Evolutionary conservation across 2,113 vertebrate genomes (phyloP).

Genomic region (Pelusios castaneus): DNA sequence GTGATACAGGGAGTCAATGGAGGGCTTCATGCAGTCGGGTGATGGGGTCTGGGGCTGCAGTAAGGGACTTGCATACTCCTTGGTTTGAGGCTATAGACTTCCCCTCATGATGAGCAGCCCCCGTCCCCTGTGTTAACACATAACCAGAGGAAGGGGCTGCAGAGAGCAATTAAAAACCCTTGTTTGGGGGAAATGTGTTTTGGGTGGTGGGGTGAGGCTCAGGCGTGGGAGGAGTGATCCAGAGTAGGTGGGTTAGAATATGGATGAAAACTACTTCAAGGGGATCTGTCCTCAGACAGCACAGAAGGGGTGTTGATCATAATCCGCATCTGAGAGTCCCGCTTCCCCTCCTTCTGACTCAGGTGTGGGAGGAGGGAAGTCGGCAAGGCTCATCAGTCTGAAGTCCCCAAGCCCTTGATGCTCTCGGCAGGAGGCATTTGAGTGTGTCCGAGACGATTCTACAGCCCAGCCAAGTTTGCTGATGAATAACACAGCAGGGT

Average conservation of each 20-base stretch:
- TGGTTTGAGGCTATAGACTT: neutral
- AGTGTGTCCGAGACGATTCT: constrained; percentile 44
- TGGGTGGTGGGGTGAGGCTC: too few species aligned
- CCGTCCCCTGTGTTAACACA: neutral
- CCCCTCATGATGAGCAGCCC: neutral
- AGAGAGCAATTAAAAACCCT: neutral
- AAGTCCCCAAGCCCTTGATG: constrained; percentile 42
- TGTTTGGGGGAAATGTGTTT: too few species aligned
- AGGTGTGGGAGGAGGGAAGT: neutral
- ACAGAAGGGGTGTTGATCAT: constrained; percentile 42
- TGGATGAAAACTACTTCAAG: constrained; percentile 21
- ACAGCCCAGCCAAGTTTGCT: constrained; percentile 45
- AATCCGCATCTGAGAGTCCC: neutral
- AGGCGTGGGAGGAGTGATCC: fast-evolving
- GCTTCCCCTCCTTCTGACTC: constrained; percentile 37
- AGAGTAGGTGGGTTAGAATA: neutral
- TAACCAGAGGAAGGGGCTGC: fast-evolving
- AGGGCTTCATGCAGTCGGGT: too few species aligned
- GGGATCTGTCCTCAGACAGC: neutral
- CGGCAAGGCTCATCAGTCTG: neutral
- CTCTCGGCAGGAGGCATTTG: constrained; percentile 48
- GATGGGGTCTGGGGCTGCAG: neutral
- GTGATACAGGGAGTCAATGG: too few species aligned
- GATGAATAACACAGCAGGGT: constrained; percentile 56
- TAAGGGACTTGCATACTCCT: neutral